phyloP scores from a whole-genome alignment of 2,113 vertebrate genomes.

The Sinocyclocheilus anshuiensis region DNA sequence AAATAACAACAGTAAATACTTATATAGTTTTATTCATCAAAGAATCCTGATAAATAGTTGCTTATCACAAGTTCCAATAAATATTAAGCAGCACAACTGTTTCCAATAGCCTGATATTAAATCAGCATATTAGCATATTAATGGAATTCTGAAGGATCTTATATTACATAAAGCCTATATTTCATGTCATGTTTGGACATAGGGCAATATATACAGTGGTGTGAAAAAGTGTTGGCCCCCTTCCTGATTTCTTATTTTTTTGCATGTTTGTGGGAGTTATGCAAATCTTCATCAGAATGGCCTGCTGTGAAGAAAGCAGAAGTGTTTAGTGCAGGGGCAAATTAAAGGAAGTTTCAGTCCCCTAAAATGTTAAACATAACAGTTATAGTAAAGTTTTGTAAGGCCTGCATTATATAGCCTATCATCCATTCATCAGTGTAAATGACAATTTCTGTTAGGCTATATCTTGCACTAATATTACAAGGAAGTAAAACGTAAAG shows the following conservation, averaged over 20 bases:
- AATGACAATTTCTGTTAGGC: too few species aligned
- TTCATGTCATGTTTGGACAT: background rate
- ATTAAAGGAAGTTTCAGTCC: background rate
- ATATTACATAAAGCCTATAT: background rate
- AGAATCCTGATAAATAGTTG: too few species aligned
- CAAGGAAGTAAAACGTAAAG: background rate
- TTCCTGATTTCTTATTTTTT: too few species aligned
- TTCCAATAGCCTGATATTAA: background rate
- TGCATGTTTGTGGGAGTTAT: slow-evolving; percentile 3
- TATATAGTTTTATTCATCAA: too few species aligned
- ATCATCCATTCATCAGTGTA: too few species aligned
- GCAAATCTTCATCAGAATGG: background rate
- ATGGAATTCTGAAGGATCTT: background rate
- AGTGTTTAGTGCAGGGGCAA: background rate
- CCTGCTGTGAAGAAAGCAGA: background rate
- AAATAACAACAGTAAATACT: too few species aligned
- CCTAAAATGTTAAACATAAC: background rate
- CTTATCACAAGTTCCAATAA: too few species aligned
- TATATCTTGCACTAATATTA: too few species aligned
- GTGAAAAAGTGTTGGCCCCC: too few species aligned
- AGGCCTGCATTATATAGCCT: too few species aligned
- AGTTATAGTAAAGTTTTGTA: background rate
- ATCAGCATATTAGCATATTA: background rate
- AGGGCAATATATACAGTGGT: too few species aligned
- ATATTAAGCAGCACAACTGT: background rate